Conservation (phyloP, 2,888 invertebrate genomes). For the Carcina quercana region DNA sequence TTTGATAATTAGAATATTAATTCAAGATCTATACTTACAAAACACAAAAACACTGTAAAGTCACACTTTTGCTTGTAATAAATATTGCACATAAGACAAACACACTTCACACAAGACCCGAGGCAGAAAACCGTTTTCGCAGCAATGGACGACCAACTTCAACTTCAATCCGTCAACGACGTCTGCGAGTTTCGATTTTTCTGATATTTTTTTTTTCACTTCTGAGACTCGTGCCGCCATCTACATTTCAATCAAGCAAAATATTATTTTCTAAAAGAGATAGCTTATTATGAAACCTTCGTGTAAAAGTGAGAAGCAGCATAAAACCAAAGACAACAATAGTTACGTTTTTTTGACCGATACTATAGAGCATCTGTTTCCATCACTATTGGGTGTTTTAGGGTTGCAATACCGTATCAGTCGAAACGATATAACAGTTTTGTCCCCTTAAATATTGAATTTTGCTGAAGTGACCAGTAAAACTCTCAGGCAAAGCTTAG, state of each 20-base stretch:
- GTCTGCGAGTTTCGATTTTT: conserved; percentile 45
- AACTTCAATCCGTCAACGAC: background rate
- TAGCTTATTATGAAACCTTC: background rate
- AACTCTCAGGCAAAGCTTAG: too few relatives aligned
- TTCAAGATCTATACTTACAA: conserved; percentile 54
- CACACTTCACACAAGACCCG: conserved; percentile 66
- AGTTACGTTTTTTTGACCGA: background rate
- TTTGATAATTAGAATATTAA: background rate
- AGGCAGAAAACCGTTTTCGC: conserved; percentile 71
- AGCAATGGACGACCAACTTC: conserved; percentile 27
- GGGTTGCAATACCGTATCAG: background rate
- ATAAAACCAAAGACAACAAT: conserved; percentile 6
- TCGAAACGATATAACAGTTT: too few relatives aligned
- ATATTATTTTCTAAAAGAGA: conserved; percentile 13
- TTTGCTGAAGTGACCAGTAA: too few relatives aligned
- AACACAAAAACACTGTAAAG: conserved; percentile 49
- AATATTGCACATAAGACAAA: conserved; percentile 57
- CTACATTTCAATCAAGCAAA: conserved; percentile 19
- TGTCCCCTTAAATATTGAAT: too few relatives aligned
- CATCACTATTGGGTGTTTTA: background rate
- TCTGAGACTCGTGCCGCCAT: conserved; percentile 31
- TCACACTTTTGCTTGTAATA: conserved; percentile 48
- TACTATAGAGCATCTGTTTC: background rate
- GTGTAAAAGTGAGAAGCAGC: background rate
- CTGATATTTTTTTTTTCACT: conserved; percentile 24